Evolutionary conservation across 2,113 vertebrate genomes (phyloP), one percentile per base, ranked within the genome.

Genomic region (Apaloderma vittatum): DNA sequence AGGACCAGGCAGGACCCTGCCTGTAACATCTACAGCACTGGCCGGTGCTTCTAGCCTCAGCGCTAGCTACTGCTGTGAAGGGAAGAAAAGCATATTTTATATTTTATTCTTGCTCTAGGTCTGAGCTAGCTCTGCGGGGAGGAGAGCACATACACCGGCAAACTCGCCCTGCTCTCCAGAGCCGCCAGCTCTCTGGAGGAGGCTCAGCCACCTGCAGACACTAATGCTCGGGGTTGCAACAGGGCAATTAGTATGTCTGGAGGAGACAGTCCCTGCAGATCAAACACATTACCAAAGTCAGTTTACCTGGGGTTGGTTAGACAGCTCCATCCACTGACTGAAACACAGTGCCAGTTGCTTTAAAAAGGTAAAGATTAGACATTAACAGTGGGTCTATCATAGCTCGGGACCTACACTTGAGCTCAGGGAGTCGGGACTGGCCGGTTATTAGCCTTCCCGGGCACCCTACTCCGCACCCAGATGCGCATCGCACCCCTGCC

Each of bases 331-430:
- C 98, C 97, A 97, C 52, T 97, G 97, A 93, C 94, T 97, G 91
- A 98, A 98, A 93, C 96, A 98, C 71, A 98, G 92, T 26, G 91
- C 97, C 96, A 98, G 83, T 75, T 23, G 82, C 98, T 98, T 96
- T 65, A 58, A 92, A 95, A 97, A 78, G 40, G 70, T 46, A 59
- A 94, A 95, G 86, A 67, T 46, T 0, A 72, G 29, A 22, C 16
- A n/a, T 94, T 71, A 94, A 21, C 52, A 13, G 43, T 1, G 26
- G 5, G 34, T 19, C 52, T 45, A 1, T 52, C 55, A 1, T 1
- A 26, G 27, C 22, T 13, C 5, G 8, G 10, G 65, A 88, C 23
- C 19, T 3, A 24, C 19, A 26, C 10, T 78, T 73, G 34, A 23
- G 22, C 22, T 12, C 8, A 5, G 17, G 34, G 59, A 58, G 55